These are phyloP conservation scores for Pardosa pseudoannulata DNA, from an alignment of 2,888 invertebrate species.

Conservation along the genomic window DNA sequence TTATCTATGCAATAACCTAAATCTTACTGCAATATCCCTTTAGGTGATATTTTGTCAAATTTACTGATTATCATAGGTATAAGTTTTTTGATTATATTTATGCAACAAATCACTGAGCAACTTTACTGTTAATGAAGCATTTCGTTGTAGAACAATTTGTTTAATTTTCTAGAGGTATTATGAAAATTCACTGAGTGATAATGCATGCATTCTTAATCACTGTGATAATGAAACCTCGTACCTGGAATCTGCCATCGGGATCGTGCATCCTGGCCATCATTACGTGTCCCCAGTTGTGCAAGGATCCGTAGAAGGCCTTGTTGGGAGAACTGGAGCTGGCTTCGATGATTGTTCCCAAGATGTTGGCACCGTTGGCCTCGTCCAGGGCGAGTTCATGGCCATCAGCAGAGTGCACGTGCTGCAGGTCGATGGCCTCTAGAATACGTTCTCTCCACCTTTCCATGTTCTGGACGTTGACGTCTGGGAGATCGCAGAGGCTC, in stretches of 20 bases:
- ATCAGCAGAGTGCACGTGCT: slow-evolving; percentile 79
- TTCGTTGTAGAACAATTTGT: too few species aligned
- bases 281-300: slow-evolving; percentile 90
- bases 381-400: slow-evolving; percentile 81
- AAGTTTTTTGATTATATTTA: too few species aligned
- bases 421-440: slow-evolving; percentile 84
- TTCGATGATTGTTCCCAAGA: slow-evolving; percentile 88
- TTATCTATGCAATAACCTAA: too few species aligned
- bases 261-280: slow-evolving; percentile 88
- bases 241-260: slow-evolving; percentile 86
- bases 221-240: too few species aligned
- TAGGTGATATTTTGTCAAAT: too few species aligned
- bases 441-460: slow-evolving; percentile 87
- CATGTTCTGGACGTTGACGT: slow-evolving; percentile 77
- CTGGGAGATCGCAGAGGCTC: slow-evolving; percentile 47
- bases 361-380: slow-evolving; percentile 85
- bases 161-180: too few species aligned
- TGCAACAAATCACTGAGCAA: too few species aligned
- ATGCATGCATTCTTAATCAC: too few species aligned
- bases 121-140: too few species aligned
- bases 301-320: slow-evolving; percentile 81
- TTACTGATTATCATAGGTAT: too few species aligned
- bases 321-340: slow-evolving; percentile 78
- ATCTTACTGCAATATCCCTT: too few species aligned
- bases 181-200: too few species aligned